A percentile compares a stretch with the other conserved stretches of the same genome.
phyloP scores from a whole-genome alignment of 2,113 vertebrate species.

The Rhadina sibilatrix region DNA sequence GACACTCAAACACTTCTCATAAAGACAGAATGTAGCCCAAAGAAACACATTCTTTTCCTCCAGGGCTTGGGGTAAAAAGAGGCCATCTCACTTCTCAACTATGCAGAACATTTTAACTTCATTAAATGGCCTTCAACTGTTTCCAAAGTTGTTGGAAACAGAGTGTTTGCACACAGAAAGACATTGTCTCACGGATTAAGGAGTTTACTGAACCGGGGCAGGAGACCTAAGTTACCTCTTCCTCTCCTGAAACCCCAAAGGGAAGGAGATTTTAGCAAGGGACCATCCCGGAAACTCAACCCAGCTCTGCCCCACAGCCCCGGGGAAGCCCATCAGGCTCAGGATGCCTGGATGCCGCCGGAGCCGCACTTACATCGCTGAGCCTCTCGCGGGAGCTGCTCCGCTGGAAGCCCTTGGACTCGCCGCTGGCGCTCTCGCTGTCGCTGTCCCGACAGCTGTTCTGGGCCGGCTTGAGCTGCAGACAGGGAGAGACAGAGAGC shows the following conservation, averaged over 20 bases:
- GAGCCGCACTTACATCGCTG: conserved; percentile 87
- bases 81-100: background rate
- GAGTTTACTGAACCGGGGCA: background rate
- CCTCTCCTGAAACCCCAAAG: background rate
- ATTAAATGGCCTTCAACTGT: background rate
- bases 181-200: background rate
- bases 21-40: background rate
- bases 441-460: conserved; percentile 91
- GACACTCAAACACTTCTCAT: background rate
- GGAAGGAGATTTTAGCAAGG: background rate
- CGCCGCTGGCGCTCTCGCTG: conserved; percentile 86
- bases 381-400: conserved; percentile 90
- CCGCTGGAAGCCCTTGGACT: conserved; percentile 86
- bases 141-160: no score
- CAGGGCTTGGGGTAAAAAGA: background rate
- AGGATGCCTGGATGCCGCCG: no score
- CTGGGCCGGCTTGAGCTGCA: conserved; percentile 89
- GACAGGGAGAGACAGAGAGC: conserved; percentile 9
- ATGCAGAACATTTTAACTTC: background rate
- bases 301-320: background rate
- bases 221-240: background rate
- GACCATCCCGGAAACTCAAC: background rate
- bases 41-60: background rate
- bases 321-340: background rate
- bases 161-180: background rate